These are phyloP conservation scores for Coecobrya sp. DNA, from an alignment of 2,888 invertebrate genomes.

Conservation along the genomic window DNA sequence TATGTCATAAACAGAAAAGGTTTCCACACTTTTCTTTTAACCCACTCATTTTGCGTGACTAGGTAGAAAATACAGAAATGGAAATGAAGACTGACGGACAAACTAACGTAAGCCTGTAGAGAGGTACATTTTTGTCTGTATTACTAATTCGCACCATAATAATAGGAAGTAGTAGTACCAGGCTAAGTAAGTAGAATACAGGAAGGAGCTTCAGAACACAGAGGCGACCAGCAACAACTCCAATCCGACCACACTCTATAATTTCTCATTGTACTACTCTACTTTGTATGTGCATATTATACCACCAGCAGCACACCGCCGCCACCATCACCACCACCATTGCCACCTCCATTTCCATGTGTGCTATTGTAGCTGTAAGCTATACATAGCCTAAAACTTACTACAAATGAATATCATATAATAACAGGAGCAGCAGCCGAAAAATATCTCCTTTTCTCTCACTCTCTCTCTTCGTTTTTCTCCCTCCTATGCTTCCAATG, in stretches of 20 bases:
- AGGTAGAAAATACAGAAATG: too few species aligned
- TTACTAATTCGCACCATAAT: background rate
- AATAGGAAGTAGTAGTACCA: background rate
- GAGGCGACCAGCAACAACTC: slow-evolving; percentile 29
- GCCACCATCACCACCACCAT: background rate
- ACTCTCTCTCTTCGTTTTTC: background rate
- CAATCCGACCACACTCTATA: slow-evolving; percentile 27
- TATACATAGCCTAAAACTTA: background rate
- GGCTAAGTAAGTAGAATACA: background rate
- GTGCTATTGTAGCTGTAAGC: too few species aligned
- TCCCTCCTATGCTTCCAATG: background rate
- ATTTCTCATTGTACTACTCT: slow-evolving; percentile 18
- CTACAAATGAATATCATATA: background rate
- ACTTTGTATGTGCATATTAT: background rate
- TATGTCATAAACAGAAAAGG: too few species aligned
- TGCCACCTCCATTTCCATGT: background rate
- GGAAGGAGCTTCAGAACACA: slow-evolving; percentile 7
- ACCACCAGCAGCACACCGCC: background rate
- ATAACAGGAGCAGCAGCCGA: background rate
- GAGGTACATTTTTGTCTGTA: background rate
- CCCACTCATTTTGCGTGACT: too few species aligned
- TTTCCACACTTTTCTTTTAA: too few species aligned
- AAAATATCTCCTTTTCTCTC: background rate
- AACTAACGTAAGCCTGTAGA: background rate
- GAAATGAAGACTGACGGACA: background rate